A percentile compares a stretch with the other conserved stretches of the same genome.
Evolutionary conservation across 2,113 vertebrate genomes (phyloP).

Genomic region (Canis aureus): DNA sequence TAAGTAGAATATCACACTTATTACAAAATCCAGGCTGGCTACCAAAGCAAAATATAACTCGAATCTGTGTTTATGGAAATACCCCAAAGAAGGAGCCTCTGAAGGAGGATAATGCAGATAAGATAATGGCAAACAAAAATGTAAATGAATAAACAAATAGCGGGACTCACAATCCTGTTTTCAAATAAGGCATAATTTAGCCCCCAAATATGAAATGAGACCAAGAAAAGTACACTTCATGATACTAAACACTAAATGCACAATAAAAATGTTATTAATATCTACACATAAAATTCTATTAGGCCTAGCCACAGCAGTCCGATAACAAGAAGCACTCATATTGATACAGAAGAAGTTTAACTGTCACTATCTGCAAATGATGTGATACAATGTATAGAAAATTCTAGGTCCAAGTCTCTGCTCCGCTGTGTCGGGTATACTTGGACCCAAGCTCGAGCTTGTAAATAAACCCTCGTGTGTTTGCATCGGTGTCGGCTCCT

Average conservation of each 20-base stretch:
- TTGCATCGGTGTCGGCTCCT: too few species aligned
- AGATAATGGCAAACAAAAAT: background rate
- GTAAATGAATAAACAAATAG: background rate
- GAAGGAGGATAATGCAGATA: background rate
- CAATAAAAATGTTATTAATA: slow-evolving; percentile 3
- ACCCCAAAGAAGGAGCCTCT: background rate
- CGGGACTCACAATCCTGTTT: background rate
- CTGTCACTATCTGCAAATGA: background rate
- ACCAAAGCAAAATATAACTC: background rate
- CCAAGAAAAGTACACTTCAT: background rate
- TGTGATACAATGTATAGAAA: background rate
- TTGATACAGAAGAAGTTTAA: background rate
- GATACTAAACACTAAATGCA: background rate
- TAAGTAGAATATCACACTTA: background rate
- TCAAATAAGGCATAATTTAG: background rate
- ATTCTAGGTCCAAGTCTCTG: background rate
- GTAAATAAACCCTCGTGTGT: too few species aligned
- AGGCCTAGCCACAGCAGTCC: background rate
- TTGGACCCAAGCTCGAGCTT: too few species aligned
- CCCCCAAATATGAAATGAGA: background rate
- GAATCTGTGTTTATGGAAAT: background rate
- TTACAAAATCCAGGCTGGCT: background rate
- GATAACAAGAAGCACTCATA: background rate
- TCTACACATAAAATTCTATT: background rate
- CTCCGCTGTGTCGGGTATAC: too few species aligned